A percentile compares a stretch with the other conserved stretches of the same genome.
Conservation (phyloP, 2,113 vertebrate genomes). For the Dermatemys mawii region DNA sequence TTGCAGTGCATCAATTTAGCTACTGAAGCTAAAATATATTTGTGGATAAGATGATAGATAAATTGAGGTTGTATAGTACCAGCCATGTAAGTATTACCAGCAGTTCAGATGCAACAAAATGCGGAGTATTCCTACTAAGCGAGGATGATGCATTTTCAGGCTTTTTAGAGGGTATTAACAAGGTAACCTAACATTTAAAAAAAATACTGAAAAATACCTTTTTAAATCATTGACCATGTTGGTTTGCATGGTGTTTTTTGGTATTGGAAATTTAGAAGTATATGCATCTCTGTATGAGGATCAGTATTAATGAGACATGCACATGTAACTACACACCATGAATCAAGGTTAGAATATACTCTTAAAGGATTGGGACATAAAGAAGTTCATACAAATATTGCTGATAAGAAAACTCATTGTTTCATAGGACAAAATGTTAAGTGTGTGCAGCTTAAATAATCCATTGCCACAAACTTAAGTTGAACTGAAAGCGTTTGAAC, state of each 20-base stretch:
- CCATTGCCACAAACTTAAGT: neutral
- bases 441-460: neutral
- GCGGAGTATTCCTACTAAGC: slow-evolving; percentile 15
- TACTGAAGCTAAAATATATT: slow-evolving; percentile 21
- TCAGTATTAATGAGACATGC: neutral
- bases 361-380: neutral
- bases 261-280: neutral
- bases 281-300: fast-evolving
- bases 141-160: neutral
- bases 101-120: slow-evolving; percentile 40
- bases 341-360: neutral
- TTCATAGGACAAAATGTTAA: neutral
- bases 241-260: neutral
- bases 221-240: slow-evolving; percentile 9
- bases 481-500: neutral
- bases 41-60: slow-evolving; percentile 60
- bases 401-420: neutral
- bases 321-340: neutral
- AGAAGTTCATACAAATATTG: neutral
- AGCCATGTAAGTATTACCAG: slow-evolving; percentile 26
- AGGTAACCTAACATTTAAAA: neutral
- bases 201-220: neutral
- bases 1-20: slow-evolving; percentile 30
- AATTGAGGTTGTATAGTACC: slow-evolving; percentile 44
- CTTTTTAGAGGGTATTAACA: neutral